Evolutionary conservation across 2,797 vertebrate species (phyloP).

Genomic region (Pampus argenteus): DNA sequence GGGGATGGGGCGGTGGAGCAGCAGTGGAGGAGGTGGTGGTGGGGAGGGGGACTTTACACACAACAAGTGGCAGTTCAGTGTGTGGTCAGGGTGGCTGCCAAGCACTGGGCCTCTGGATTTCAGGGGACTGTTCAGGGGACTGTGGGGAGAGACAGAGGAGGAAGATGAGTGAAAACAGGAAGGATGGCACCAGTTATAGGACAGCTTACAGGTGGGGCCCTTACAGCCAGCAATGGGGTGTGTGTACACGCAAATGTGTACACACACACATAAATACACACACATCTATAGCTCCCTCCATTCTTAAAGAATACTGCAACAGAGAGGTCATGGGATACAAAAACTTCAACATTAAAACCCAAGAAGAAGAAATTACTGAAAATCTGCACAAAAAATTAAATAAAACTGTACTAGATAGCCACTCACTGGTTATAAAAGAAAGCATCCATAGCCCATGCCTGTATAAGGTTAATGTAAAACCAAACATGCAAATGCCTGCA

Average conservation of each 20-base stretch:
- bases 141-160: constrained; percentile 68
- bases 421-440: constrained; percentile 65
- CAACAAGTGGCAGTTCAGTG: constrained; percentile 85
- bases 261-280: constrained; percentile 1
- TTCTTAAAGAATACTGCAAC: constrained; percentile 54
- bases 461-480: constrained; percentile 63
- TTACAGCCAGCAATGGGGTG: constrained; percentile 59
- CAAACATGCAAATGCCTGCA: constrained; percentile 23
- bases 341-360: constrained; percentile 55
- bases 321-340: constrained; percentile 50
- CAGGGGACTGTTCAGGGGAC: constrained; percentile 72
- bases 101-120: constrained; percentile 82
- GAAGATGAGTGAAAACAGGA: constrained; percentile 86
- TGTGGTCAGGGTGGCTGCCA: constrained; percentile 85
- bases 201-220: constrained; percentile 75
- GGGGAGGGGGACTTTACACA: constrained; percentile 61
- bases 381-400: constrained; percentile 30
- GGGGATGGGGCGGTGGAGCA: constrained; percentile 52
- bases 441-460: constrained; percentile 49
- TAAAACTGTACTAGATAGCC: constrained; percentile 43
- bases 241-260: constrained; percentile 19
- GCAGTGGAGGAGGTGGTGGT: constrained; percentile 30
- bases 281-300: constrained; percentile 16
- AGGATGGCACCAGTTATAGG: constrained; percentile 87
- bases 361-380: constrained; percentile 69